A percentile compares a stretch with the other conserved stretches of the same genome.
Evolutionary conservation across 2,113 vertebrate species (phyloP).

Genomic region (Phocoena phocoena): DNA sequence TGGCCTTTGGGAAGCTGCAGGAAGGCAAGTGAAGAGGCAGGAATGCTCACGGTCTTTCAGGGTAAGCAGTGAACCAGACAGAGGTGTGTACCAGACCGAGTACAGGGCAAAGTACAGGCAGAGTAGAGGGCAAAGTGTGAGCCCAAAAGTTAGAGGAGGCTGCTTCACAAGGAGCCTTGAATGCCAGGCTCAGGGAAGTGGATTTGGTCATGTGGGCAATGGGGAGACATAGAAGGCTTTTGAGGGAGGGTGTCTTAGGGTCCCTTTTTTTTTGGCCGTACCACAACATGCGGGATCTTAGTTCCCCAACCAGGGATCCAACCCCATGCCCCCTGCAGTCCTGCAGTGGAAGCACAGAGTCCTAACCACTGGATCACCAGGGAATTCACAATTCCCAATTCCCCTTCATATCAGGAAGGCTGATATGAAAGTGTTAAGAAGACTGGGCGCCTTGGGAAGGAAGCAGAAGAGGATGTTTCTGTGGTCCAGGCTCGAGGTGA

Average conservation of each 20-base stretch:
- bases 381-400: too few relatives aligned
- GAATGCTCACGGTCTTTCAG: background rate
- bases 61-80: background rate
- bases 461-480: background rate
- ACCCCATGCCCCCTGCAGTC: too few relatives aligned
- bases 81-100: background rate
- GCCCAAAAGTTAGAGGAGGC: background rate
- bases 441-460: accelerated
- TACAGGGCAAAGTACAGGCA: background rate
- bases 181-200: background rate
- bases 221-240: background rate
- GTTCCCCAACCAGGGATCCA: too few relatives aligned
- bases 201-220: background rate
- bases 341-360: too few relatives aligned
- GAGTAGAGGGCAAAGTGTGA: background rate
- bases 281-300: too few relatives aligned
- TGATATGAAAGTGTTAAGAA: background rate
- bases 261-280: too few relatives aligned
- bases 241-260: background rate
- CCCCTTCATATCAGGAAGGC: background rate
- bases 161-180: background rate
- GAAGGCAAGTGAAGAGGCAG: background rate
- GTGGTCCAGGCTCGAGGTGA: background rate
- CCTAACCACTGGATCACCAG: too few relatives aligned
- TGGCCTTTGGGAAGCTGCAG: background rate